These are phyloP conservation scores for Gnatocerus cornutus DNA, from an alignment of 2,888 invertebrate species.

Conservation along the genomic window DNA sequence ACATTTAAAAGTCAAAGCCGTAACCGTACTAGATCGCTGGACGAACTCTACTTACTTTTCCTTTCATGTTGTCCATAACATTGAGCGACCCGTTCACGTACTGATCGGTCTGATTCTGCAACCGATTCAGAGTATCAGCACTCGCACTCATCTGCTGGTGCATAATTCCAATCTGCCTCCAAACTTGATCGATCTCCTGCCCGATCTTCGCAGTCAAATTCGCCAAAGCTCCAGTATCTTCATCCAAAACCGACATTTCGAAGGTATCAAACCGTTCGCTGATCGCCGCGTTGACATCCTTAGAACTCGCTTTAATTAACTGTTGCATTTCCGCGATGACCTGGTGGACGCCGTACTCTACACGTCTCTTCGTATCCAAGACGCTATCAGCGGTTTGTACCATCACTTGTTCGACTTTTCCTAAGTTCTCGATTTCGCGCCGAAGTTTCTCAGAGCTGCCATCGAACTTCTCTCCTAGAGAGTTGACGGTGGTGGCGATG, in stretches of 20 bases:
- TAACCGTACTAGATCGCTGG: too few species aligned
- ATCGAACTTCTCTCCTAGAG: conserved; percentile 74
- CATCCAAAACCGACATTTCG: conserved; percentile 79
- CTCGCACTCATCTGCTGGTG: conserved; percentile 86
- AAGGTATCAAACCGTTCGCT: conserved; percentile 82
- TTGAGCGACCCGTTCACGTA: conserved; percentile 86
- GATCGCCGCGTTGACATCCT: conserved; percentile 79
- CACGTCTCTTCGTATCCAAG: conserved; percentile 85
- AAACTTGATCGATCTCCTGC: conserved; percentile 87
- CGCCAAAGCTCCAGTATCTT: conserved; percentile 81
- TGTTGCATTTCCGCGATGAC: conserved; percentile 84
- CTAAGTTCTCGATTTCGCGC: conserved; percentile 75
- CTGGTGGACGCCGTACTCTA: conserved; percentile 90
- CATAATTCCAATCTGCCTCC: conserved; percentile 93
- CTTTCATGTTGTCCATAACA: conserved; percentile 85
- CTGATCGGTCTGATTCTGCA: conserved; percentile 84
- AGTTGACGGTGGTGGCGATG: conserved; percentile 73
- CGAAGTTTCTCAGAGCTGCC: conserved; percentile 74
- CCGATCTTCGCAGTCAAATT: conserved; percentile 87
- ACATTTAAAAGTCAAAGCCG: too few species aligned
- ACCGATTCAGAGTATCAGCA: conserved; percentile 81
- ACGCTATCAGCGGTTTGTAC: conserved; percentile 89
- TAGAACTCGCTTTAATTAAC: conserved; percentile 78
- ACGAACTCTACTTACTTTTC: conserved; percentile 77
- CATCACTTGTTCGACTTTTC: conserved; percentile 85